Evolutionary conservation across 92 coral and sea anemone species (phyloP), one percentile per base, ranked within the genome.

Genomic region (Porites cylindrica): DNA sequence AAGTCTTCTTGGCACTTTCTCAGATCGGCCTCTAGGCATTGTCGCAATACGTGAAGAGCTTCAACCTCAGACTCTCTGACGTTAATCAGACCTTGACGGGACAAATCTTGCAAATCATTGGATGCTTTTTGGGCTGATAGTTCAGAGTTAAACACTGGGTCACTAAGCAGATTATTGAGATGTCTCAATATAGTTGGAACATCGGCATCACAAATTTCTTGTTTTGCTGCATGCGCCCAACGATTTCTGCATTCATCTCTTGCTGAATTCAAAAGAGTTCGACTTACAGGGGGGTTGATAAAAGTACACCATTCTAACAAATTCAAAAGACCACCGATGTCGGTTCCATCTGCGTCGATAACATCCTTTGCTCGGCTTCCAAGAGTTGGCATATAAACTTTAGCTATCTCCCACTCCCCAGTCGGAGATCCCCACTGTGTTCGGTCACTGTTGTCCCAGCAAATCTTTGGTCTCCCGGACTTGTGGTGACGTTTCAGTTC

Each of bases 391-490:
- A 95, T 95, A 56, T 72, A 95, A n/a, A 95, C 65, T 83, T 95
- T 95, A 17, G 98, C 96, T 29, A 93, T 81, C 71, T 93, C 96
- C 98, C 96, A 95, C 14, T 70, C 85, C 11, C 98, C 98, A 81
- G 21, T 66, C 12, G 95, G 96, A 75, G 94, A 93, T 9, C 64
- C 78, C 98, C 98, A 95, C 47, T 86, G 90, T 23, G 67, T 70
- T 38, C 88, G 76, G 59, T 93, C 92, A 72, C 98, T 95, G 72
- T 93, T 90, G 66, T 82, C 61, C 98, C 98, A 94, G 74, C 63
- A 53, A 75, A 75, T 75, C 73, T 81, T 87, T 76, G 94, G 95
- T 18, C 79, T 82, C 14, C 29, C 47, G 16, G 64, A 86, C 53
- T 66, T 69, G 68, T 94, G 96, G 52, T 23, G 76, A 14, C 20